Evolutionary conservation across 2,888 invertebrate species (phyloP), one percentile per base, ranked within the genome.

Genomic region (Palloptera scutellata): DNA sequence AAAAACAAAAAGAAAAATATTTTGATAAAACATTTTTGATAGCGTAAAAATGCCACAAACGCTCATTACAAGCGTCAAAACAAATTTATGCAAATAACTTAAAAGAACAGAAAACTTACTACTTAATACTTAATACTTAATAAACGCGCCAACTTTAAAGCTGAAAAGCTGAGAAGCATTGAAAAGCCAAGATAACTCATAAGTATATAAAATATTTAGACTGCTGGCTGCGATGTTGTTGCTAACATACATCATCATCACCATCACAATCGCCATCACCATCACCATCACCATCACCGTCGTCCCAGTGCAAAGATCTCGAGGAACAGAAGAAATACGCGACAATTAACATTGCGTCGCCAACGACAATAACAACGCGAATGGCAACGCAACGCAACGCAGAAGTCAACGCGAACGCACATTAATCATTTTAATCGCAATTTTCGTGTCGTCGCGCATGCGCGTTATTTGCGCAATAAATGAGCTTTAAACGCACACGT

Each of bases 351-450:
- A 82, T 82, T 81, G 77, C 78, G 78, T 79, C 78, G 75, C 75
- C 76, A 75, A 77, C 81, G 81, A 80, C 81, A 80, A 80, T 81
- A 30, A 6, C 30, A 30, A 30, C 2, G 30, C 30, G 6, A 30
- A 30, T 6, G 30, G 30, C 3, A 4, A 30, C 6, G 30, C n/a
- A 6, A 30, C 30, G 30, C n/a, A 30, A 30, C 30, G 30, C 2
- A 30, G 2, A 6, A 30, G 30, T 6, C 3, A 30, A 6, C 30
- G 30, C 30, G 76, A 79, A 74, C 75, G 75, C 75, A 76, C 81
- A 81, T 81, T 81, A 81, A 81, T 82, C 81, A 82, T 81, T 82
- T 81, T 81, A 81, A 81, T 81, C 81, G 81, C 81, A 81, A 81
- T 81, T 82, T 78, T 78, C 77, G 76, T 81, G 81, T 73, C 72